Base-by-base conservation (phyloP, 2,888 invertebrate species). In the Carcina quercana region DNA sequence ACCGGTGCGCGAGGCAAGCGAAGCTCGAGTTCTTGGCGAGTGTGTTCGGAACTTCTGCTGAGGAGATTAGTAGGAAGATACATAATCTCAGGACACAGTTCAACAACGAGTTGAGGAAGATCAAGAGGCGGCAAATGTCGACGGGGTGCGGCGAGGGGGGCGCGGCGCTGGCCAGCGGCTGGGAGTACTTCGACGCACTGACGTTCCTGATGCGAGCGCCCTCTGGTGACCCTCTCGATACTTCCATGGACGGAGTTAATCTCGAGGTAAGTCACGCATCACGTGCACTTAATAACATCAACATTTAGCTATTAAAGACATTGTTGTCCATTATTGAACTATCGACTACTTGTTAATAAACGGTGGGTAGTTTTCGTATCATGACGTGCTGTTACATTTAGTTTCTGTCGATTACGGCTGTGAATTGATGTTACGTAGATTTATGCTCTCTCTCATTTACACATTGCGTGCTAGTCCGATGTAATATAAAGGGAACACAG, bases 181-280 rank as follows among this genome's bases (percentile, higher is more conserved):
- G 82, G 82, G 80, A 80, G 50, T 75, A 82, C 42, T 82, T 82
- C 43, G 79, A 82, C 20, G 61, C 76, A 32, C 58, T 82, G 29
- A 57, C 66, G 35, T 82, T 79, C 38, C 48, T 80, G 38, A 52
- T 64, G 45, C 59, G 67, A 33, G 55, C 60, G 34, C 56, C 65
- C 38, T 38, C 51, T 30, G 45, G 35, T 33, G 73, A 78, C 42
- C 60, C 68, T 19, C 49, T 65, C 15, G 71, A 71, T 19, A n/a
- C n/a, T n/a, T 37, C 45, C 15, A 47, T 65, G 35, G 76, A 78
- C 21, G 57, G 66, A 30, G 72, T 79, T 43, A 80, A 79, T 50
- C 53, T 79, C 19, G 79, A 64, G 75, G 80, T 80, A 57, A 30
- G 59, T 45, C 38, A 32, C 27, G 11, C 13, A 58, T 45, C 38